phyloP scores from a whole-genome alignment of 1,140 invertebrate genomes.

The Bilobella aurantiaca region DNA sequence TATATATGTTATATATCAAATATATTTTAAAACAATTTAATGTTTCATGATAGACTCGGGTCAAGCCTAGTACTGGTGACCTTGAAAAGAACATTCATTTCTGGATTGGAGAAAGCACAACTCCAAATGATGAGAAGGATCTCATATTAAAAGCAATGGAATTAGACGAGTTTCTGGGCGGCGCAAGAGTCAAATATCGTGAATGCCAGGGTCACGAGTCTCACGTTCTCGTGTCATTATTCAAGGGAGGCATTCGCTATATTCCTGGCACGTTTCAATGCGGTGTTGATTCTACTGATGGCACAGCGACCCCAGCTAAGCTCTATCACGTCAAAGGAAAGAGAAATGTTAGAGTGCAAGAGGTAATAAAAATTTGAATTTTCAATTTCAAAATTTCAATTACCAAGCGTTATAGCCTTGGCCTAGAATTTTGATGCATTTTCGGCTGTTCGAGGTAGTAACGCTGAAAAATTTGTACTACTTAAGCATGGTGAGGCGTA shows the following conservation, averaged over 20 bases:
- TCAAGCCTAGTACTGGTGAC: background rate
- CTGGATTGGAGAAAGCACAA: background rate
- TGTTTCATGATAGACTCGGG: background rate
- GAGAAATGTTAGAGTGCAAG: conserved; percentile 65
- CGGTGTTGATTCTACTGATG: conserved; percentile 72
- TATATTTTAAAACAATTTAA: too few species aligned
- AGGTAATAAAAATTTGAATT: conserved; percentile 44
- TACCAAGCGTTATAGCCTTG: too few species aligned
- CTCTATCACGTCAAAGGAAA: conserved; percentile 84
- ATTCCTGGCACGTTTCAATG: conserved; percentile 66
- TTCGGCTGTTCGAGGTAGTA: too few species aligned
- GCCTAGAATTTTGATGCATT: too few species aligned
- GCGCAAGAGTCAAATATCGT: background rate
- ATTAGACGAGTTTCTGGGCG: background rate
- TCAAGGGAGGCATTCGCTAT: conserved; percentile 55
- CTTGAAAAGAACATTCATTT: background rate
- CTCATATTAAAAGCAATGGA: background rate
- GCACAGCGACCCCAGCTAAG: conserved; percentile 52
- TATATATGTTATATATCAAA: too few species aligned
- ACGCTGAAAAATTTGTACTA: too few species aligned
- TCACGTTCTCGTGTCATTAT: background rate
- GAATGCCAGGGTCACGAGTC: background rate
- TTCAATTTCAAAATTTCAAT: too few species aligned
- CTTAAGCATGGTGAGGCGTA: too few species aligned
- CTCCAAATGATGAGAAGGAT: background rate